These are phyloP conservation scores for Holothuria scabra DNA, from an alignment of 53 echinoderm and acorn worm species.

Conservation along the genomic window DNA sequence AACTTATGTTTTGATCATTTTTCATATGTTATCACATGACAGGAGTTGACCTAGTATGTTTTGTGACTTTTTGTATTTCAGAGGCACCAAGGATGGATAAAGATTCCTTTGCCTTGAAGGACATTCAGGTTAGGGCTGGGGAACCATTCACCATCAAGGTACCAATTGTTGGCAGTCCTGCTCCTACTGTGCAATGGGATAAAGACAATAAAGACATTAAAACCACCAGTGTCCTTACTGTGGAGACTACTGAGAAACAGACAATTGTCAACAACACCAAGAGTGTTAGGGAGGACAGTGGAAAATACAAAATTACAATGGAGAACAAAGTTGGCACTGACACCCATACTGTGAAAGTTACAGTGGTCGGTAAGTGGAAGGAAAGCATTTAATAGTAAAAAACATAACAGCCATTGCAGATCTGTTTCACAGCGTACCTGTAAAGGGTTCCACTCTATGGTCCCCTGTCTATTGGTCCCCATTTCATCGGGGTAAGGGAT, in stretches of 20 bases:
- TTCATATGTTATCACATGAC: not conserved
- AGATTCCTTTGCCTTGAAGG: slow-evolving; percentile 67
- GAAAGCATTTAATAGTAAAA: no score
- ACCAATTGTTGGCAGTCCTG: slow-evolving; percentile 86
- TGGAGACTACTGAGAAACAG: slow-evolving; percentile 69
- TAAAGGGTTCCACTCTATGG: no score
- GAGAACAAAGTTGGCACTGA: slow-evolving; percentile 88
- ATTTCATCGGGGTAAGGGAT: no score
- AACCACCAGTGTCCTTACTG: slow-evolving; percentile 37
- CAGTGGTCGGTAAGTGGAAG: slow-evolving; percentile 77
- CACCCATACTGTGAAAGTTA: slow-evolving; percentile 71
- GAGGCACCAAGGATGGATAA: slow-evolving; percentile 86
- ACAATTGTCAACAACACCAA: slow-evolving; percentile 64
- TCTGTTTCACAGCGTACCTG: no score
- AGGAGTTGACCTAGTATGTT: not conserved
- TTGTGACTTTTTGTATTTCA: slow-evolving; percentile 28
- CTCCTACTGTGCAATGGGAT: slow-evolving; percentile 78
- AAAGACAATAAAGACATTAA: slow-evolving; percentile 89
- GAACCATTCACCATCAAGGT: slow-evolving; percentile 76
- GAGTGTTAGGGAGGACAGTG: slow-evolving; percentile 76
- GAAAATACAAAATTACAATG: slow-evolving; percentile 82
- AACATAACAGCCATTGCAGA: no score
- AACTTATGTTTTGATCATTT: no score
- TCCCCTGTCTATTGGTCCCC: no score
- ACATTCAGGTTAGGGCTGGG: slow-evolving; percentile 82